phyloP scores from a whole-genome alignment of 2,888 invertebrate genomes.

The Crepidodera aurea region DNA sequence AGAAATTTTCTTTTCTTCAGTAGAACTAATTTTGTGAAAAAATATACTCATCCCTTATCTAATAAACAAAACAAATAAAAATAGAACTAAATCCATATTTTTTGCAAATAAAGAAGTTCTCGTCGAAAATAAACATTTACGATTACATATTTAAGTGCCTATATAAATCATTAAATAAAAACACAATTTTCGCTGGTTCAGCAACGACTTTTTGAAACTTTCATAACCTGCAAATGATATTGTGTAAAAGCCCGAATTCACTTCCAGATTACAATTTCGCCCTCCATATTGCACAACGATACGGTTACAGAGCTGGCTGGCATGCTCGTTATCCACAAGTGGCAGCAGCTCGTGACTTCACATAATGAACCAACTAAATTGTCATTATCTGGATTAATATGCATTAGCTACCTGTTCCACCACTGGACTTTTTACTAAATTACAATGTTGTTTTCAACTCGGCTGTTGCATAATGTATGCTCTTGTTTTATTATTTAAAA shows the following conservation, averaged over 20 bases:
- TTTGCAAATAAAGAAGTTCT: too few relatives aligned
- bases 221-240: constrained; percentile 14
- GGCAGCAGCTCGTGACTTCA: constrained; percentile 38
- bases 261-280: background rate
- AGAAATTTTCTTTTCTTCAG: too few relatives aligned
- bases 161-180: background rate
- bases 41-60: too few relatives aligned
- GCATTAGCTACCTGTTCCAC: constrained; percentile 19
- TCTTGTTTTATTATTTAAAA: background rate
- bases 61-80: too few relatives aligned
- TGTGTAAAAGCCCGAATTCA: background rate
- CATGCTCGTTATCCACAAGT: constrained; percentile 34
- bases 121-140: too few relatives aligned
- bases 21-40: too few relatives aligned
- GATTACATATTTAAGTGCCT: too few relatives aligned
- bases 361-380: constrained; percentile 46
- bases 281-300: constrained; percentile 1
- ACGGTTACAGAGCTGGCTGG: constrained; percentile 1
- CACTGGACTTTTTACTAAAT: constrained; percentile 11
- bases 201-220: constrained; percentile 8
- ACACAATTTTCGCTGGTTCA: background rate
- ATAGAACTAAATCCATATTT: too few relatives aligned
- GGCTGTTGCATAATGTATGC: background rate
- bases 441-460: background rate
- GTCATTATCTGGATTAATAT: constrained; percentile 38